These are phyloP conservation scores for Icerya purchasi DNA, from an alignment of 2,888 invertebrate genomes.

Conservation along the genomic window DNA sequence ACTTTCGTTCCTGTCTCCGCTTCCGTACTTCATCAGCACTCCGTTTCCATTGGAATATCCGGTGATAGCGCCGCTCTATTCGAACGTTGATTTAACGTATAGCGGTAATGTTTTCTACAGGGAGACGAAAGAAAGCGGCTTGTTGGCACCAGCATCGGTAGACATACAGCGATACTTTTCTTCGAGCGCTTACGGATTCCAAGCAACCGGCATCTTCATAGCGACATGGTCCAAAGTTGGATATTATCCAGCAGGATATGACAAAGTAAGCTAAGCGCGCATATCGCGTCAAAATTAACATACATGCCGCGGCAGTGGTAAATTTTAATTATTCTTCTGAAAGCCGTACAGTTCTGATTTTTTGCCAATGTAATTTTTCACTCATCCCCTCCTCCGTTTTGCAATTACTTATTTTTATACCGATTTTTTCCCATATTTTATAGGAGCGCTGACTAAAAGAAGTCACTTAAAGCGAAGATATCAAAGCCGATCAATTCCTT, in stretches of 20 bases:
- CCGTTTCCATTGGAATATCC: constrained; percentile 78
- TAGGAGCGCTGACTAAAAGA: too few species aligned
- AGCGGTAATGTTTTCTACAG: constrained; percentile 50
- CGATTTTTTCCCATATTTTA: too few species aligned
- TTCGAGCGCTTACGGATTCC: constrained; percentile 30
- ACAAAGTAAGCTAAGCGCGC: constrained; percentile 36
- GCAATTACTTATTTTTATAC: too few species aligned
- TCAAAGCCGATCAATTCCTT: too few species aligned
- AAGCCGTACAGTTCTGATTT: too few species aligned
- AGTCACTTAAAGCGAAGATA: too few species aligned
- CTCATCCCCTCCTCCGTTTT: too few species aligned
- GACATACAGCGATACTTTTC: constrained; percentile 41
- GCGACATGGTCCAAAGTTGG: constrained; percentile 82
- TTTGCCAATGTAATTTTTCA: too few species aligned
- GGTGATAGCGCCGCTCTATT: constrained; percentile 72
- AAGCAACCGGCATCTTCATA: constrained; percentile 56
- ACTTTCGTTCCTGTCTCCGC: constrained; percentile 69
- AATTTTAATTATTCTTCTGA: too few species aligned
- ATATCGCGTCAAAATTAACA: too few species aligned
- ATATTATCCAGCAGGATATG: constrained; percentile 39
- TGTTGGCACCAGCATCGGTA: constrained; percentile 28
- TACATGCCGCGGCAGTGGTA: too few species aligned
- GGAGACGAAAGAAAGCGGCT: constrained; percentile 37
- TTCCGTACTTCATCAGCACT: constrained; percentile 63
- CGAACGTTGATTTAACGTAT: constrained; percentile 63